These are phyloP conservation scores for Sarcophaga subvicina DNA, from an alignment of 2,888 invertebrate species.

Conservation along the genomic window DNA sequence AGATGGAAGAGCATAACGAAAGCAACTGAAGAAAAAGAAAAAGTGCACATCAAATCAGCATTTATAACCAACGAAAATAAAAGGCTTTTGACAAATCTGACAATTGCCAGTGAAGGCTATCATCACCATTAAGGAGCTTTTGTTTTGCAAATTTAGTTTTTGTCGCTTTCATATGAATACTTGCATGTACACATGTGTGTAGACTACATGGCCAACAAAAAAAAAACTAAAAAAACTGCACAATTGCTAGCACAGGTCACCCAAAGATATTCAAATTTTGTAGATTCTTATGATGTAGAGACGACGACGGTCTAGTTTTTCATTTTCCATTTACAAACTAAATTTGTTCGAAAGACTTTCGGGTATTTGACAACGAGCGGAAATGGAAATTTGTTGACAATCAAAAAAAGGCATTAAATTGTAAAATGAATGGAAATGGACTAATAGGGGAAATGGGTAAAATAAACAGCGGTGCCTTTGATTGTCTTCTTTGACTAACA, in stretches of 20 bases:
- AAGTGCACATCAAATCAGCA: slow-evolving; percentile 1
- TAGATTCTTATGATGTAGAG: background rate
- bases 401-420: background rate
- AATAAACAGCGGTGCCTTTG: background rate
- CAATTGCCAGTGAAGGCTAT: slow-evolving; percentile 1
- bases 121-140: slow-evolving; percentile 16
- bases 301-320: background rate
- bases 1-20: background rate
- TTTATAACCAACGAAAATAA: slow-evolving; percentile 6
- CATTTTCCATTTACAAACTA: background rate
- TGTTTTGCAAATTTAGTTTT: background rate
- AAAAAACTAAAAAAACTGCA: background rate
- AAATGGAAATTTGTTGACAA: background rate
- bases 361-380: background rate
- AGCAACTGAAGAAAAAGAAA: background rate
- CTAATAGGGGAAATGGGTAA: background rate
- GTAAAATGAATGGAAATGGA: background rate
- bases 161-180: background rate
- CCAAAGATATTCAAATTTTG: background rate
- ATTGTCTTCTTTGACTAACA: too few species aligned
- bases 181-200: background rate
- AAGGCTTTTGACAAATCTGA: slow-evolving; percentile 1
- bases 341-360: background rate
- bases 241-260: slow-evolving; percentile 6
- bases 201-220: background rate